phyloP scores from a whole-genome alignment of 2,797 vertebrate genomes.

The Taeniopygia guttata region DNA sequence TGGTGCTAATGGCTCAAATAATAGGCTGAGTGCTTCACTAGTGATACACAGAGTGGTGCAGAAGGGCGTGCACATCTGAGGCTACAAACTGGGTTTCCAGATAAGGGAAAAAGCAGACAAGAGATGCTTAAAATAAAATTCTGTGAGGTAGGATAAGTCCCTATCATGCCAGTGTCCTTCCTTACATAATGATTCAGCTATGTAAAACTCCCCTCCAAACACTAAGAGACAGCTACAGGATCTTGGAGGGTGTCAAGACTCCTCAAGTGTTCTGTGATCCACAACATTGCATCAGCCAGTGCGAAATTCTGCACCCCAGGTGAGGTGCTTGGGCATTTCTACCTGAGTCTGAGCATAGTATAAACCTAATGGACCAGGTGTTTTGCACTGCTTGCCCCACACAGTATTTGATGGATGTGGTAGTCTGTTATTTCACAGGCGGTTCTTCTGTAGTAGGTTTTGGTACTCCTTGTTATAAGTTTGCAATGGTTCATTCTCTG shows the following conservation, averaged over 20 bases:
- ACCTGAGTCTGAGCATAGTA: not conserved
- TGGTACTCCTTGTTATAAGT: no score
- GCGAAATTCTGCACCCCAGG: not conserved
- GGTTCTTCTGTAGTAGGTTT: no score
- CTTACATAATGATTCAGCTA: not conserved
- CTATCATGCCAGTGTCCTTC: not conserved
- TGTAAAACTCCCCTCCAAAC: not conserved
- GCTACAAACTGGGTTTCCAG: not conserved
- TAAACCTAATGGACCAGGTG: no score
- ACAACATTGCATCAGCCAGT: not conserved
- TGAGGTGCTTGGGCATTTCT: not conserved
- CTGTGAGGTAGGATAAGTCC: not conserved
- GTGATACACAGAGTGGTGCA: not conserved
- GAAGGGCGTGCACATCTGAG: not conserved
- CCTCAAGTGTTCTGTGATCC: not conserved
- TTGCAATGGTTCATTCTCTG: no score
- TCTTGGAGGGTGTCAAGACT: not conserved
- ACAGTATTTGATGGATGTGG: not conserved
- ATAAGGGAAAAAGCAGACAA: not conserved
- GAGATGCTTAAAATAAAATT: not conserved
- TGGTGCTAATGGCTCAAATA: not conserved
- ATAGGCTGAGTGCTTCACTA: fast-evolving
- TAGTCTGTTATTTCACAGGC: no score
- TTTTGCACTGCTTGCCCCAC: not conserved
- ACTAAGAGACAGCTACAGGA: not conserved